Percentiles rank a stretch among this genome's conserved stretches.
phyloP scores from a whole-genome alignment of 2,113 vertebrate species.

The Apteryx owenii region DNA sequence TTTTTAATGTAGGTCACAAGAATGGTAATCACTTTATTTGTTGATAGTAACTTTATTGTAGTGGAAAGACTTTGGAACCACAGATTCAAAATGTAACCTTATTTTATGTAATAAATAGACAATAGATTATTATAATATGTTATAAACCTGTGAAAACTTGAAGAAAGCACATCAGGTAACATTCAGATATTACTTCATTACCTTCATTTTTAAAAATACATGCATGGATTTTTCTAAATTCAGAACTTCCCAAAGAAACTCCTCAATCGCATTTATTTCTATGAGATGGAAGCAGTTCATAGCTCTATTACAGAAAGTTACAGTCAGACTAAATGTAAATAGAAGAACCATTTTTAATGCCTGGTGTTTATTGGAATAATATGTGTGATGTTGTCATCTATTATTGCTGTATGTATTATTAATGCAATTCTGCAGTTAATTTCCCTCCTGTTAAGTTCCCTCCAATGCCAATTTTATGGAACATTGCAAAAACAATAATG shows the following conservation, averaged over 20 bases:
- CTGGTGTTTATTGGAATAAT: background rate
- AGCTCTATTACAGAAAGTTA: background rate
- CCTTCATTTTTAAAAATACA: background rate
- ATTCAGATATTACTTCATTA: background rate
- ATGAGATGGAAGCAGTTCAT: background rate
- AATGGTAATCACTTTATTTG: constrained; percentile 41
- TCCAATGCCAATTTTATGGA: background rate
- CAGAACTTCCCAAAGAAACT: background rate
- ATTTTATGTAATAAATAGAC: background rate
- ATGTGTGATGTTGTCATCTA: background rate
- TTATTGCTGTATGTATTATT: background rate
- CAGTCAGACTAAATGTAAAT: background rate
- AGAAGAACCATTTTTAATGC: background rate
- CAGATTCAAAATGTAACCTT: background rate
- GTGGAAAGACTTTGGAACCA: background rate
- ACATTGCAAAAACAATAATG: background rate
- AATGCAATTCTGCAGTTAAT: background rate
- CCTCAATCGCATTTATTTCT: background rate
- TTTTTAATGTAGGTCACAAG: constrained; percentile 47
- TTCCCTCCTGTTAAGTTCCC: background rate
- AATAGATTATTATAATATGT: background rate
- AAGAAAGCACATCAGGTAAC: background rate
- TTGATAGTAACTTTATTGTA: background rate
- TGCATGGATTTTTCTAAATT: background rate
- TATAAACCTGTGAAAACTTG: background rate